phyloP scores from a whole-genome alignment of 2,113 vertebrate species.

The Vombatus ursinus region DNA sequence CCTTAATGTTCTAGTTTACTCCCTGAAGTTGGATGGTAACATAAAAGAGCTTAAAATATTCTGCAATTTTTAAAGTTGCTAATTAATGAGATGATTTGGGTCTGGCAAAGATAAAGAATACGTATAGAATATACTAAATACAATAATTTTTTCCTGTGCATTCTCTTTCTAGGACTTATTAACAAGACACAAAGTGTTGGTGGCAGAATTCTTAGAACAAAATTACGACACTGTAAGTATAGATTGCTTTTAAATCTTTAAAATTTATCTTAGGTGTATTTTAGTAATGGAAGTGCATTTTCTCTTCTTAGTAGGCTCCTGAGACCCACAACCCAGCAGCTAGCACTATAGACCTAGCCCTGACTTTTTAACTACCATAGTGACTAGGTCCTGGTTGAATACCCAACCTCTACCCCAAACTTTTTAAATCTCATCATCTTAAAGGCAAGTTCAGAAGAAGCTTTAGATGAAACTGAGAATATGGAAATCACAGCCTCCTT shows the following conservation, averaged over 20 bases:
- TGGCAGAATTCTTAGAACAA: constrained; percentile 95
- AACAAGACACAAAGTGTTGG: constrained; percentile 95
- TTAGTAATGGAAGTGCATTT: not conserved
- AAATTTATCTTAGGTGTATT: not conserved
- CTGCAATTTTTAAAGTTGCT: constrained; percentile 29
- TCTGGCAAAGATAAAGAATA: not conserved
- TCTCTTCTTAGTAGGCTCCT: not conserved
- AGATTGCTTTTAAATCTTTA: constrained; percentile 39
- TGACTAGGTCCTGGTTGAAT: not conserved
- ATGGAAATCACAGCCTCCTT: not conserved
- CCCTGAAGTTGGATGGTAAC: constrained; percentile 29
- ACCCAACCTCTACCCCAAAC: not conserved
- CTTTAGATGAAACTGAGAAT: not conserved
- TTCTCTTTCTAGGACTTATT: constrained; percentile 91
- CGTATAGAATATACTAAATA: not conserved
- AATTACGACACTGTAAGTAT: constrained; percentile 95
- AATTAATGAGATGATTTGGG: constrained; percentile 31
- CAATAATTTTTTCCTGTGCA: constrained; percentile 50
- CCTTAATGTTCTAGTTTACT: constrained; percentile 46
- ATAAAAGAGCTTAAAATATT: constrained; percentile 60
- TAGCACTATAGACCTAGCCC: not conserved
- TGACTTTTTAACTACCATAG: constrained; percentile 1
- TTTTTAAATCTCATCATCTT: not conserved
- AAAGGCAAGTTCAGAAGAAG: constrained; percentile 8
- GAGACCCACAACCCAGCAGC: not conserved